Evolutionary conservation across 1,140 invertebrate species (phyloP).

Genomic region (Platyscapa corneri): DNA sequence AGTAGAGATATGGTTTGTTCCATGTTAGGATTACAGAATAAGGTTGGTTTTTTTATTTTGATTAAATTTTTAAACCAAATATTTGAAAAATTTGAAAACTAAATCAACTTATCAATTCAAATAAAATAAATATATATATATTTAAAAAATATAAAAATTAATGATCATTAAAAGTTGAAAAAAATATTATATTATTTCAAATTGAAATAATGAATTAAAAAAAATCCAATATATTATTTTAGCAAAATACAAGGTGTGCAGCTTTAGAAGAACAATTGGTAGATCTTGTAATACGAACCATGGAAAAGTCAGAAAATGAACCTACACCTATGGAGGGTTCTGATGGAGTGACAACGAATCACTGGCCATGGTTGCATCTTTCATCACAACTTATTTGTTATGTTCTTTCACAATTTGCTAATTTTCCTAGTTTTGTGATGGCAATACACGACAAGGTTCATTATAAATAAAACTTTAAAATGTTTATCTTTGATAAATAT

Average conservation of each 20-base stretch:
- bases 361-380: constrained; percentile 93
- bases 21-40: constrained; percentile 95
- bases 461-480: constrained; percentile 42
- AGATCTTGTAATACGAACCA: constrained; percentile 91
- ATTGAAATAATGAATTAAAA: not conserved
- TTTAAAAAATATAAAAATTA: too few relatives aligned
- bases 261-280: constrained; percentile 95
- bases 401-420: constrained; percentile 94
- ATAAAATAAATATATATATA: too few relatives aligned
- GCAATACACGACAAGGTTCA: constrained; percentile 88
- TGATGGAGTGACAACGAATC: constrained; percentile 82
- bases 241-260: constrained; percentile 91
- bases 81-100: constrained; percentile 6
- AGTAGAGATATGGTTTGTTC: constrained; percentile 96
- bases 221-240: constrained; percentile 53
- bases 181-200: constrained; percentile 17
- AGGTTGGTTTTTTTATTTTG: constrained; percentile 71
- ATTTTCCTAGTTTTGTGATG: constrained; percentile 93
- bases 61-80: not conserved
- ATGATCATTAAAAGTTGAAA: not conserved
- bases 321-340: constrained; percentile 74
- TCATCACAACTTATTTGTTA: constrained; percentile 97
- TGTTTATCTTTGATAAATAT: constrained; percentile 43
- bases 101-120: too few relatives aligned
- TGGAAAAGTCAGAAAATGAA: constrained; percentile 91